phyloP scores from a whole-genome alignment of 2,113 vertebrate genomes.

The Lagopus leucura region DNA sequence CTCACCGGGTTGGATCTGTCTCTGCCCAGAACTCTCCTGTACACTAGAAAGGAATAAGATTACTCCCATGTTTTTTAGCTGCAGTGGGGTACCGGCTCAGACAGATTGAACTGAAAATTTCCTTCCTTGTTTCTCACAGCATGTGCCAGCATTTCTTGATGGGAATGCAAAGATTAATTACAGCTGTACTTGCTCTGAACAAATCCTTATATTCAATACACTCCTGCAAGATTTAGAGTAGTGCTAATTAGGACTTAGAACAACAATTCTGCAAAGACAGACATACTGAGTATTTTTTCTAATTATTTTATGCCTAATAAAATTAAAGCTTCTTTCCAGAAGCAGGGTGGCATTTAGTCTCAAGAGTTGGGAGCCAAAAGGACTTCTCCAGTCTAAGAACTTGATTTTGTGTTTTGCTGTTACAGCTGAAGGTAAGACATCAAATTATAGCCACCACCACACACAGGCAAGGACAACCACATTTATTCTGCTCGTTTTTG shows the following conservation, averaged over 20 bases:
- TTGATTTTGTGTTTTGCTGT: neutral
- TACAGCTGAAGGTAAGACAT: neutral
- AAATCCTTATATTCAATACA: slow-evolving; percentile 54
- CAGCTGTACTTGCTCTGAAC: slow-evolving; percentile 46
- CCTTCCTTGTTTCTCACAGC: slow-evolving; percentile 61
- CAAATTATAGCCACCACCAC: neutral
- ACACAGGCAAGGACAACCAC: neutral
- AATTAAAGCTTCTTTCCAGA: slow-evolving; percentile 41
- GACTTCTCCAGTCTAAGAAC: slow-evolving; percentile 1
- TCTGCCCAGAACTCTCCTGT: neutral
- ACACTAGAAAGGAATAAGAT: slow-evolving; percentile 40
- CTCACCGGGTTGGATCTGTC: neutral
- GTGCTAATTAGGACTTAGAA: slow-evolving; percentile 48
- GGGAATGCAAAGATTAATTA: slow-evolving; percentile 66
- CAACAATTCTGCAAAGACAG: slow-evolving; percentile 39
- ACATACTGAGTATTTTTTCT: neutral
- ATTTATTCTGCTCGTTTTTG: neutral
- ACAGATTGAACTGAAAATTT: slow-evolving; percentile 54
- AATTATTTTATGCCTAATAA: slow-evolving; percentile 49
- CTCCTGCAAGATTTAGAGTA: slow-evolving; percentile 37
- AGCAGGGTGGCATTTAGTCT: slow-evolving; percentile 14
- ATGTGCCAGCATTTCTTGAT: slow-evolving; percentile 61
- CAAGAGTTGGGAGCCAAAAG: neutral
- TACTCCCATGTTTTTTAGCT: slow-evolving; percentile 47
- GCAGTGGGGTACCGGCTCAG: slow-evolving; percentile 46